These are phyloP conservation scores for Idaea straminata DNA, from an alignment of 2,888 invertebrate species.

Conservation along the genomic window DNA sequence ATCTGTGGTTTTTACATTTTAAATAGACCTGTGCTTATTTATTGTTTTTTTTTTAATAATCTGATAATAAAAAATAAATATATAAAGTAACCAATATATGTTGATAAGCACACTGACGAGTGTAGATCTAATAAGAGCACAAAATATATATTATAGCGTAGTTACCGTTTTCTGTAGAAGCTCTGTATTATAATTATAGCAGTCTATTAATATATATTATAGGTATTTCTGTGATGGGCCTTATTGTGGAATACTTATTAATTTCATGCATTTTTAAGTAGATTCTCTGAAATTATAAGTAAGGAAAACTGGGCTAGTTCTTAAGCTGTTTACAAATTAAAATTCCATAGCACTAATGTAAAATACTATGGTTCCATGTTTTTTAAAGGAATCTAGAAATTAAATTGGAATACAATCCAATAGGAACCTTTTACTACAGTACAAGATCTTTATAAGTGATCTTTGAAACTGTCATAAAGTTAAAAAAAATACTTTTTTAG, in stretches of 20 bases:
- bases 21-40: too few relatives aligned
- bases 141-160: too few relatives aligned
- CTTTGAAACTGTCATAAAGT: conserved; percentile 15
- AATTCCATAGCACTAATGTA: not conserved
- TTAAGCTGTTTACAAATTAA: not conserved
- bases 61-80: too few relatives aligned
- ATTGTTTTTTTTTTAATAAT: too few relatives aligned
- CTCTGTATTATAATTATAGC: too few relatives aligned
- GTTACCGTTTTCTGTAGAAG: too few relatives aligned
- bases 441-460: conserved; percentile 59
- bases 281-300: not conserved
- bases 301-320: not conserved
- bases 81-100: too few relatives aligned
- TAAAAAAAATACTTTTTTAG: conserved; percentile 8
- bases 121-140: too few relatives aligned
- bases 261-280: not conserved
- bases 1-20: too few relatives aligned
- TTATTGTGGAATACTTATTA: not conserved
- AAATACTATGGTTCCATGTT: not conserved
- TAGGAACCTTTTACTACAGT: conserved; percentile 74
- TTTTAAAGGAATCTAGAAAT: not conserved
- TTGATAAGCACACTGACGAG: too few relatives aligned
- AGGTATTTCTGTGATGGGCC: not conserved
- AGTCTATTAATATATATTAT: too few relatives aligned
- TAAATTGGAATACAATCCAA: conserved; percentile 48